These are phyloP conservation scores for Ascidia mentula DNA, from an alignment of 23 tunicate species.

Conservation along the genomic window DNA sequence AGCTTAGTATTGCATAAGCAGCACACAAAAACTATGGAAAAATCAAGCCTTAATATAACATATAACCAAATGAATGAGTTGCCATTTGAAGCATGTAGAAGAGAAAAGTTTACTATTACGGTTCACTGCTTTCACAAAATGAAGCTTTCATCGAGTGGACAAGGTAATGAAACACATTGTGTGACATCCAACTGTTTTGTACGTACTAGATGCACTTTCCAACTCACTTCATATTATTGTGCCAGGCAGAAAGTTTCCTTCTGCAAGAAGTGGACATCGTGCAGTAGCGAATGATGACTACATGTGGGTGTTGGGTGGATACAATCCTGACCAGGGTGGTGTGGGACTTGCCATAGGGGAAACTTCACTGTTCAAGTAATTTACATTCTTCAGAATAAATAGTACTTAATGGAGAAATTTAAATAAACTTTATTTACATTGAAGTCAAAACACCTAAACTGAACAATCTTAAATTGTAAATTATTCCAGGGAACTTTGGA, in stretches of 20 bases:
- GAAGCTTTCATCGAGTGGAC: not conserved
- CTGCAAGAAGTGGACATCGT: slow-evolving; percentile 78
- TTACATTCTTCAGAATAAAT: not conserved
- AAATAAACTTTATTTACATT: not conserved
- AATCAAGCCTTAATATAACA: too few species aligned
- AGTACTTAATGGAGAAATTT: too few species aligned
- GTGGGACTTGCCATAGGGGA: not conserved
- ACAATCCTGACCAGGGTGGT: slow-evolving; percentile 30
- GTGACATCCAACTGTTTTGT: not conserved
- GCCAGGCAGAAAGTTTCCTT: slow-evolving; percentile 15
- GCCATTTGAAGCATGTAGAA: too few species aligned
- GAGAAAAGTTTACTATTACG: not conserved
- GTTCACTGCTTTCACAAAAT: not conserved
- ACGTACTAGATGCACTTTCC: not conserved
- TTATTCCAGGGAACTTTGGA: slow-evolving; percentile 72
- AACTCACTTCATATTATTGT: not conserved
- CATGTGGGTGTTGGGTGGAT: slow-evolving; percentile 61
- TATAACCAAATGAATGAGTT: too few species aligned
- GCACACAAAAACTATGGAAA: too few species aligned
- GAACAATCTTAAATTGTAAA: not conserved
- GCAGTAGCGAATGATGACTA: slow-evolving; percentile 62
- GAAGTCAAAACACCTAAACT: not conserved
- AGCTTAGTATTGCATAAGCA: too few species aligned
- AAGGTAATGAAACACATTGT: not conserved
- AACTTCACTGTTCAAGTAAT: slow-evolving; percentile 45